Evolutionary conservation across 2,797 vertebrate genomes (phyloP), one percentile per base, ranked within the genome.

Genomic region (Pristis pectinata): DNA sequence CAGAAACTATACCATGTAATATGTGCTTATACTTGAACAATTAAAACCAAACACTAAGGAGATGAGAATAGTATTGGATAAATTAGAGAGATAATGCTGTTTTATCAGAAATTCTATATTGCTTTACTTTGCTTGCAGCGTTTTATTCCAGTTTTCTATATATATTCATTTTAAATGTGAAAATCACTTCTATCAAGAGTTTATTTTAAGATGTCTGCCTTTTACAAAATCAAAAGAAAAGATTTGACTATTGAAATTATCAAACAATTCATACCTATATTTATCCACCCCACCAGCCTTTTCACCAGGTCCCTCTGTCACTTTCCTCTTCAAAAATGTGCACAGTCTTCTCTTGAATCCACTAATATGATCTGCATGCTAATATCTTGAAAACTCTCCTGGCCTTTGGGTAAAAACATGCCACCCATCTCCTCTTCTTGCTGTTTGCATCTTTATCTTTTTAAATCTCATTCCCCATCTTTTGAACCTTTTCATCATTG

Each of bases 101-200:
- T 19, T 89, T 64, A 37, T 89, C 37, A 61, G 85, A 89, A n/a
- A 89, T 77, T 77, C 76, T 61, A 61, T 89, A n/a, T 89, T 64
- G 15, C 56, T 64, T 89, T 91, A 67, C 59, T 67, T 91, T 67
- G 87, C 11, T 34, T 1, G 87, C 24, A 22, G 87, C 59, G 91
- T 91, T 91, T 91, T 67, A 37, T 67, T 67, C 9, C 0, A 2
- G 15, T 5, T 61, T 91, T 27, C 59, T 89, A 37, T 74, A 27
- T 30, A 74, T 74, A 30, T 61, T 61, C 27, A 61, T 91, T 91
- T 64, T 2, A 74, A 89, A 91, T 19, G 37, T 17, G n/a, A n/a
- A 91, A 91, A 41, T 91, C 22, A 80, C 15, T 67, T 91, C 27
- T 2, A 74, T 91, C 4, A 67, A 41, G 22, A 61, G 87, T 91